These are phyloP conservation scores for Tachyglossus aculeatus DNA, from an alignment of 2,797 vertebrate species.

Conservation along the genomic window DNA sequence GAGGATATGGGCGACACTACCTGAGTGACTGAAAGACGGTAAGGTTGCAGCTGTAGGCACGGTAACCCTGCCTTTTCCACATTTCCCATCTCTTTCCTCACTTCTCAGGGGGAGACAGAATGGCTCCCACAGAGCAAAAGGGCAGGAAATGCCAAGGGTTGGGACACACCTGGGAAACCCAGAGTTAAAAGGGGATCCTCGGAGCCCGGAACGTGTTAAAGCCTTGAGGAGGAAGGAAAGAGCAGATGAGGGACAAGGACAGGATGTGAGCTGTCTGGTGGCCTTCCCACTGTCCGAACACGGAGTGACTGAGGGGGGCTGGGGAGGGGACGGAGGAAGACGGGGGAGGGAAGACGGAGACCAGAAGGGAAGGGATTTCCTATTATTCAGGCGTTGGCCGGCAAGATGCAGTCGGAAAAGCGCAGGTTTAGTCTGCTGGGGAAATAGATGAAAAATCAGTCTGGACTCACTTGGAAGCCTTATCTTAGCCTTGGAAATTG, in stretches of 20 bases:
- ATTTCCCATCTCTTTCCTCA: not conserved
- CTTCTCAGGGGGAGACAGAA: not conserved
- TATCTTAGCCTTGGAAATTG: not conserved
- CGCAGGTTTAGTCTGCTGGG: slow-evolving; percentile 10
- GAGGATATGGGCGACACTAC: too few relatives aligned
- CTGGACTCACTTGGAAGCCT: not conserved
- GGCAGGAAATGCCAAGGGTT: not conserved
- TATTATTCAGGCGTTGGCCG: slow-evolving; percentile 29
- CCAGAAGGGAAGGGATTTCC: slow-evolving; percentile 52
- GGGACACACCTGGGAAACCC: not conserved
- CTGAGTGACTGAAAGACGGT: not conserved
- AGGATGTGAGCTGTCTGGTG: slow-evolving; percentile 18
- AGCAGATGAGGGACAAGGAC: not conserved
- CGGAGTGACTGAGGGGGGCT: slow-evolving; percentile 35
- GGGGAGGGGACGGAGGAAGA: too few relatives aligned
- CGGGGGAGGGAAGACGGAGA: too few relatives aligned
- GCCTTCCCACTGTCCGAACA: not conserved
- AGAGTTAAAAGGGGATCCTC: not conserved
- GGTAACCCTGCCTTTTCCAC: not conserved
- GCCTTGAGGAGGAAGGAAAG: slow-evolving; percentile 7
- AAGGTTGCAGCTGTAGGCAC: not conserved
- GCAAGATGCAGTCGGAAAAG: not conserved
- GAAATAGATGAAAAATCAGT: slow-evolving; percentile 8
- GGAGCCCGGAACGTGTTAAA: not conserved
- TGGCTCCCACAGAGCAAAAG: not conserved